Base-by-base conservation (phyloP, 2,888 invertebrate genomes). In the Pycnomerus fuliginosus region DNA sequence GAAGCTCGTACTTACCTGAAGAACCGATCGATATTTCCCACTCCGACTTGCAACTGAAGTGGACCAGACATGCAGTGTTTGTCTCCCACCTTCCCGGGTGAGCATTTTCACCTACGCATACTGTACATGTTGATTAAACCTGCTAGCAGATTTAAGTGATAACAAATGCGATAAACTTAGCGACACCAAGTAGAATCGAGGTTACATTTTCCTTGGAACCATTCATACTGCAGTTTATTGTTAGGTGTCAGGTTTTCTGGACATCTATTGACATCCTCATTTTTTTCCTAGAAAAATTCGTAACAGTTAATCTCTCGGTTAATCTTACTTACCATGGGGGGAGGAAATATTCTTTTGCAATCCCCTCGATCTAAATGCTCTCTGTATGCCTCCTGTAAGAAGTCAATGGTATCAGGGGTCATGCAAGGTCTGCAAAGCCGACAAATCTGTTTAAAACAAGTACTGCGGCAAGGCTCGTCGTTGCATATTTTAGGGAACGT, bases 161-260 rank as follows among this genome's bases (percentile, higher is more conserved):
- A n/a, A n/a, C n/a, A n/a, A n/a, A n/a, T n/a, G n/a, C n/a, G n/a
- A n/a, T n/a, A n/a, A n/a, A n/a, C n/a, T n/a, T n/a, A n/a, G n/a
- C n/a, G n/a, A 66, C 96, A 96, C 90, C 93, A 96, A 16, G 82
- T 78, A 2, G 70, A 54, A 62, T 96, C 92, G 46, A 80, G 73
- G 52, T 83, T 75, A 67, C 96, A 97, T 75, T 95, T 96, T 32
- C 88, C 91, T 70, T 86, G 80, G 69, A 87, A 93, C 96, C 96
- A 97, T 46, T 83, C 72, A 33, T 83, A 77, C 67, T 92, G 82
- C 48, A 90, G 73, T 65, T 82, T 80, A 71, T 95, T 94, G 50
- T 75, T 79, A 27, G 77, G 68, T 3, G 82, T 80, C 45, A 88
- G 76, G 16, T 78, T 71, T 37, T 77, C 76, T n/a, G n/a, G 10